Base-by-base conservation (phyloP, 2,113 vertebrate genomes). In the Nicator chloris region DNA sequence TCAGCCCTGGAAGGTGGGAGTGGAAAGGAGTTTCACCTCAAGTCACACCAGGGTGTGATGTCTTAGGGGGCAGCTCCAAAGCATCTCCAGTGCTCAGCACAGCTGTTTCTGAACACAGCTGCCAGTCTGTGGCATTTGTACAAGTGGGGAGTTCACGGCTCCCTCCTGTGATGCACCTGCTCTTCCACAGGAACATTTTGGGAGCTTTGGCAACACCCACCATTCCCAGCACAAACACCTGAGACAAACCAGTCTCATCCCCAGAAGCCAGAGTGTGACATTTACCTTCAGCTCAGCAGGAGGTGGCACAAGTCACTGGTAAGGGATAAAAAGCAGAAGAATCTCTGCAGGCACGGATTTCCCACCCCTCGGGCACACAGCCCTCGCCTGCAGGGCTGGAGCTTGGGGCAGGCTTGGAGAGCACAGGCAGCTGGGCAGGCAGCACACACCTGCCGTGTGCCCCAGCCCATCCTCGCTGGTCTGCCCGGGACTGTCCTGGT, bases 51-150 rank as follows among this genome's bases (percentile, higher is more conserved):
- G 60, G 37, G 6, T 19, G 13, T 1, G 13, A 35, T 24, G 39
- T 4, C 22, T 15, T 3, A 15, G 37, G 22, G 3, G 16, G 71
- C 73, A 22, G 45, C n/a, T 39, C 22, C 39, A 26, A 16, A 31
- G 50, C 11, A 18, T 1, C 45, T 20, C 33, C 1, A 15, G 30
- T 4, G 22, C 28, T 15, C 57, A 54, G 49, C 72, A 37, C 10
- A 63, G 54, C 17, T 64, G 18, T 1, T 24, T 0, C 0, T 7
- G 47, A 16, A 1, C 13, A 15, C 66, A 26, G 66, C 0, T 17
- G 57, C 81, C 30, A 16, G 15, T 0, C 23, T n/a, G 10, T 8
- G 44, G 4, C 20, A 4, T 31, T 16, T 39, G 15, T 2, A 30
- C 30, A 11, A 14, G 12, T 0, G 0, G 4, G 37, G 33, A 70